phyloP scores from a whole-genome alignment of 2,113 vertebrate species.

The Dipodomys merriami region DNA sequence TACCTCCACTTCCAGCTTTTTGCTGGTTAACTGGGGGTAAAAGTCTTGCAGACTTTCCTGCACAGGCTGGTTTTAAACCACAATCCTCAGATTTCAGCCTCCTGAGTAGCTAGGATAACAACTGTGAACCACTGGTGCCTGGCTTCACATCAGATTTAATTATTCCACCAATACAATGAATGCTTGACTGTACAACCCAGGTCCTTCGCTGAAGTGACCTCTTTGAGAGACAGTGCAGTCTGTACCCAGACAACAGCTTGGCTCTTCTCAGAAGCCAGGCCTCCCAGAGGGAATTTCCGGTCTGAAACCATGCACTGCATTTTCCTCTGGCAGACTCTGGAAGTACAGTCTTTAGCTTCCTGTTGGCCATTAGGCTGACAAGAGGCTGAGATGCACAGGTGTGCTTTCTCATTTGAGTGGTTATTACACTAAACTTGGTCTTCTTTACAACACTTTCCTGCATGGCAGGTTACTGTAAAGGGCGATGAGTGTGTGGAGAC shows the following conservation, averaged over 20 bases:
- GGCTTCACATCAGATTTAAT: not conserved
- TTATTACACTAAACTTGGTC: not conserved
- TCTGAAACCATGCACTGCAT: not conserved
- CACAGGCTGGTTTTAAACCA: too few relatives aligned
- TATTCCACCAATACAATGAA: not conserved
- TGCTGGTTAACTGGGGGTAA: too few relatives aligned
- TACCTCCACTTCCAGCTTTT: too few relatives aligned
- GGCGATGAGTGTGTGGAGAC: not conserved
- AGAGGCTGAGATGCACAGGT: not conserved
- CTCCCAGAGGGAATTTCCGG: not conserved
- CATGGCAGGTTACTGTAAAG: accelerated
- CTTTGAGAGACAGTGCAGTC: not conserved
- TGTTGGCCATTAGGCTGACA: not conserved
- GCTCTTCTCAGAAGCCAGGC: not conserved
- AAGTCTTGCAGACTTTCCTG: too few relatives aligned
- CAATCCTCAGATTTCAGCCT: too few relatives aligned
- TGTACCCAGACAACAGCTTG: not conserved
- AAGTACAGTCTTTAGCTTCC: not conserved
- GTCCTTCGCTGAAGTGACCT: not conserved
- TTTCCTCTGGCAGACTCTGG: too few relatives aligned
- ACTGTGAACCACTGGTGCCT: too few relatives aligned
- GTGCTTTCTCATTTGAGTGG: not conserved
- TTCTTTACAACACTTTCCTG: not conserved
- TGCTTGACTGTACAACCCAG: too few relatives aligned
- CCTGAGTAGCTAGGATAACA: too few relatives aligned